Conservation (phyloP, 2,888 invertebrate genomes). For the Eristalinus sepulchralis region DNA sequence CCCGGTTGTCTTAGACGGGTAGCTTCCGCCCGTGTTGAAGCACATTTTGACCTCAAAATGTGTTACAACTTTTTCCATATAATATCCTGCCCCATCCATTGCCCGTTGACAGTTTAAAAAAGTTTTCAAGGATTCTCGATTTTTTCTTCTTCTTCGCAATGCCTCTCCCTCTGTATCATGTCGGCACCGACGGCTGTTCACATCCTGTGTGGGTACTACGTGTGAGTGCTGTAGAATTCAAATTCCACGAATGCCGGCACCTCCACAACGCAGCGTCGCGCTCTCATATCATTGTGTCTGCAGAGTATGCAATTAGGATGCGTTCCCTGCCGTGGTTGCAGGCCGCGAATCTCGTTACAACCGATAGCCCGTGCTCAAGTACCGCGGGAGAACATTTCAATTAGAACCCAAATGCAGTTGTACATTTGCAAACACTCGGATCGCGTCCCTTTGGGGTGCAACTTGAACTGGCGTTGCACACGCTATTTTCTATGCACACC, state of each 20-base stretch:
- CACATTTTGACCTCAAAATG: conserved; percentile 12
- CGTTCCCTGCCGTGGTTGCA: background rate
- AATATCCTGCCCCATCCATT: background rate
- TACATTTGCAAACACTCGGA: background rate
- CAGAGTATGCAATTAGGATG: background rate
- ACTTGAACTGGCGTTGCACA: conserved; percentile 2
- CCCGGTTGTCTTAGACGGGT: background rate
- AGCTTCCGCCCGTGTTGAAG: background rate
- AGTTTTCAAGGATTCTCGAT: background rate
- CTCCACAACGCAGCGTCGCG: background rate
- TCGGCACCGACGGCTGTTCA: no score
- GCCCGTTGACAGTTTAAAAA: background rate
- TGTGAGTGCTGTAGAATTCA: background rate
- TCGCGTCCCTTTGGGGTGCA: background rate
- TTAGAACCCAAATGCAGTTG: background rate
- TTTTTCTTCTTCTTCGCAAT: background rate
- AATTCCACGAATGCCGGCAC: background rate
- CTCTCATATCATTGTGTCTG: background rate
- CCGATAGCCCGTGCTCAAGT: background rate
- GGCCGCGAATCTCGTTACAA: background rate
- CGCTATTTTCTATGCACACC: background rate
- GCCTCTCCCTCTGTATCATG: background rate
- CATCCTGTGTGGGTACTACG: background rate
- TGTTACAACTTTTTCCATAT: background rate
- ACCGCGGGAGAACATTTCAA: conserved; percentile 12